Conservation (phyloP, 2,797 vertebrate species). For the Atherinosoma microstoma region DNA sequence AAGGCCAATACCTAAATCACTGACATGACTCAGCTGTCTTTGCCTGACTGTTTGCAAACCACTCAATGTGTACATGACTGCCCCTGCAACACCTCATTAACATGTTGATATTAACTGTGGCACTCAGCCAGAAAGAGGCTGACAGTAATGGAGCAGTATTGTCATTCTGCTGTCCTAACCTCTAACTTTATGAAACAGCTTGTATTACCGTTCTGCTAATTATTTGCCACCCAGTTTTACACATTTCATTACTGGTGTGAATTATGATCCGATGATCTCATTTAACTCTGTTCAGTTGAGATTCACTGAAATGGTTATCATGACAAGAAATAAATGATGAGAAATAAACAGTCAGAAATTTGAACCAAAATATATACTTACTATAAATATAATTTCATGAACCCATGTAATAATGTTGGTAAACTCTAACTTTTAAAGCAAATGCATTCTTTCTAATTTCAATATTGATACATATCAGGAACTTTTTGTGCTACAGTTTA, state of each 20-base stretch:
- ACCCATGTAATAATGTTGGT: neutral
- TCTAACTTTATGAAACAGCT: slow-evolving; percentile 14
- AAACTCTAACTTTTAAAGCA: neutral
- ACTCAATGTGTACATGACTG: slow-evolving; percentile 25
- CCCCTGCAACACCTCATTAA: slow-evolving; percentile 46
- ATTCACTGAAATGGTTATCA: neutral
- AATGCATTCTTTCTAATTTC: neutral
- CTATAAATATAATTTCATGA: neutral
- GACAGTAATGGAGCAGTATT: slow-evolving; percentile 20
- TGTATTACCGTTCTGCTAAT: neutral
- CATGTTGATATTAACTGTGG: slow-evolving; percentile 42
- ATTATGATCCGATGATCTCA: slow-evolving; percentile 3
- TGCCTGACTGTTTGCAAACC: slow-evolving; percentile 26
- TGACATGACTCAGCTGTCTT: slow-evolving; percentile 31
- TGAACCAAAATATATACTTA: neutral
- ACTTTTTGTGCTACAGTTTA: too few species aligned
- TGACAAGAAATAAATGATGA: neutral
- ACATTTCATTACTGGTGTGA: neutral
- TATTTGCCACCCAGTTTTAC: neutral
- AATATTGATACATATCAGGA: neutral
- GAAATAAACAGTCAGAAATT: neutral
- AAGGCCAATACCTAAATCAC: slow-evolving; percentile 30
- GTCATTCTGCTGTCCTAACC: slow-evolving; percentile 17
- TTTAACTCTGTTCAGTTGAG: neutral
- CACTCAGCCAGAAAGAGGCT: slow-evolving; percentile 27